A percentile compares a stretch with the other conserved stretches of the same genome.
Evolutionary conservation across 2,797 vertebrate genomes (phyloP).

Genomic region (Siniperca obscura): DNA sequence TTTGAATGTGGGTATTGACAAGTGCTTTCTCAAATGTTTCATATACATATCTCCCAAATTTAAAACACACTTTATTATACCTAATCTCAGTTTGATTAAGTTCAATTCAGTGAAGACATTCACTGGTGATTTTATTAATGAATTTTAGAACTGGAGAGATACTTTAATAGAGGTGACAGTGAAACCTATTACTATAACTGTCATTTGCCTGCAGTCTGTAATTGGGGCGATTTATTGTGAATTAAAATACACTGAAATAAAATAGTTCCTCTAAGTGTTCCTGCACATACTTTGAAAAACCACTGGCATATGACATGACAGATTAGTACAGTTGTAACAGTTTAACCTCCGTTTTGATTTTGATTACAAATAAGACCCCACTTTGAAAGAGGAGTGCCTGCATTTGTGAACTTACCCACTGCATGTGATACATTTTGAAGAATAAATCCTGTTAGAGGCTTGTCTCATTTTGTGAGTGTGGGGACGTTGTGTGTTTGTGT

Average conservation of each 20-base stretch:
- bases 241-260: constrained; percentile 7
- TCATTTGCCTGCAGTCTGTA: not conserved
- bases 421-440: not conserved
- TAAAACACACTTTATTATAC: not conserved
- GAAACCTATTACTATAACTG: not conserved
- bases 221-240: constrained; percentile 3
- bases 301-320: not conserved
- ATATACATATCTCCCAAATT: not conserved
- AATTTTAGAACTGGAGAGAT: not conserved
- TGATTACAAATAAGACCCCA: not conserved
- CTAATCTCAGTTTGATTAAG: not conserved
- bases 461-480: not conserved
- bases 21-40: not conserved
- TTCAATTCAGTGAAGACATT: not conserved
- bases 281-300: not conserved
- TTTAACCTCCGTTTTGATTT: not conserved
- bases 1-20: accelerated
- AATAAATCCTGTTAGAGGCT: not conserved
- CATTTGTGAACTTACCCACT: not conserved
- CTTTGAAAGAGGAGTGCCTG: not conserved
- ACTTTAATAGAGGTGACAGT: not conserved
- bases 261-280: not conserved
- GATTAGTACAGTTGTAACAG: not conserved
- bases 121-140: not conserved
- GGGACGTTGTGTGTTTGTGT: not conserved